phyloP scores from a whole-genome alignment of 2,888 invertebrate genomes.

The Prosapia bicincta region DNA sequence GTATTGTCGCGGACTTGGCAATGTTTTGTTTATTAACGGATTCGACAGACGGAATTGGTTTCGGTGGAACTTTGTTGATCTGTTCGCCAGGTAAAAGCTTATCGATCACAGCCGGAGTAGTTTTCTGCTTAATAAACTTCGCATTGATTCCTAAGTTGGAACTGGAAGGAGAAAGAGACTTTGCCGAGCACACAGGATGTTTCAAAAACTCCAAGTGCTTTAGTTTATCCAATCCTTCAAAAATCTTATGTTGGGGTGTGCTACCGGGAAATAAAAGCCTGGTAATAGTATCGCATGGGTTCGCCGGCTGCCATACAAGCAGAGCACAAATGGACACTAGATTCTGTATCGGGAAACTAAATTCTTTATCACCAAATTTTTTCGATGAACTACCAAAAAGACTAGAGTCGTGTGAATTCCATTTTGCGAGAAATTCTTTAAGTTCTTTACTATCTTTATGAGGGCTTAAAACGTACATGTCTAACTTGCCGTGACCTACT shows the following conservation, averaged over 20 bases:
- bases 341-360: constrained; percentile 85
- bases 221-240: constrained; percentile 91
- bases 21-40: constrained; percentile 37
- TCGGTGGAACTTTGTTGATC: constrained; percentile 23
- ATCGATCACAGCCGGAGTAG: constrained; percentile 38
- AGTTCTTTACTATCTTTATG: constrained; percentile 91
- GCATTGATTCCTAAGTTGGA: constrained; percentile 42
- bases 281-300: constrained; percentile 88
- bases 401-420: constrained; percentile 82
- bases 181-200: constrained; percentile 80
- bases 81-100: constrained; percentile 40
- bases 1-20: constrained; percentile 36
- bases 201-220: constrained; percentile 88
- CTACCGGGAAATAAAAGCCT: constrained; percentile 94
- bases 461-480: constrained; percentile 96
- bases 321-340: constrained; percentile 92
- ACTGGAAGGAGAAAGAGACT: constrained; percentile 62
- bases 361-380: constrained; percentile 60
- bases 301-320: constrained; percentile 93
- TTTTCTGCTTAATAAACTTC: constrained; percentile 36
- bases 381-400: constrained; percentile 62
- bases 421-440: constrained; percentile 86
- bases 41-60: constrained; percentile 24
- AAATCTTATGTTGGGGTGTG: constrained; percentile 91
- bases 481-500: constrained; percentile 80